phyloP scores from a whole-genome alignment of 2,888 invertebrate species.

The Urechis unicinctus region DNA sequence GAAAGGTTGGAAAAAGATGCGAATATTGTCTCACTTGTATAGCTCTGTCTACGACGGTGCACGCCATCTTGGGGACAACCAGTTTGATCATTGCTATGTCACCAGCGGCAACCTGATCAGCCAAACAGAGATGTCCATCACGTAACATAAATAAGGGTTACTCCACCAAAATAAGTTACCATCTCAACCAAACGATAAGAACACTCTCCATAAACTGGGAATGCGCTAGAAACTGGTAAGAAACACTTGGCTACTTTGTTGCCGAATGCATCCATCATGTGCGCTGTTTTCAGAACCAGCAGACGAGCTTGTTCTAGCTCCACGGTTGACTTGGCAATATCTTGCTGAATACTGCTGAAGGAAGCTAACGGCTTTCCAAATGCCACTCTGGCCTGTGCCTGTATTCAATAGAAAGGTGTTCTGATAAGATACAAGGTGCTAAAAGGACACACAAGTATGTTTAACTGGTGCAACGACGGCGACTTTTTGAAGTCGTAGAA shows the following conservation, averaged over 20 bases:
- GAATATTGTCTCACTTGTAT: conserved; percentile 44
- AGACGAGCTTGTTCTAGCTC: conserved; percentile 52
- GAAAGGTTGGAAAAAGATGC: too few relatives aligned
- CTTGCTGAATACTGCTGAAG: conserved; percentile 50
- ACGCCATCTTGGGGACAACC: conserved; percentile 48
- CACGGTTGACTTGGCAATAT: conserved; percentile 50
- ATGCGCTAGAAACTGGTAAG: background rate
- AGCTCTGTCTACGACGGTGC: conserved; percentile 44
- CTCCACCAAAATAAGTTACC: background rate
- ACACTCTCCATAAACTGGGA: background rate
- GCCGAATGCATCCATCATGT: conserved; percentile 53
- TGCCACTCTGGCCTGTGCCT: conserved; percentile 45
- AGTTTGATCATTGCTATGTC: conserved; percentile 54
- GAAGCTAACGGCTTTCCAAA: conserved; percentile 50
- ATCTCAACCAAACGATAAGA: background rate
- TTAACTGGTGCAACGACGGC: too few relatives aligned
- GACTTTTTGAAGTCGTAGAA: too few relatives aligned
- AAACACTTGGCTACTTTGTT: conserved; percentile 47
- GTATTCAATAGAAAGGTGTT: too few relatives aligned
- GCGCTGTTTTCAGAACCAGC: conserved; percentile 52
- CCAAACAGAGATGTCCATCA: background rate
- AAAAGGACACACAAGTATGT: too few relatives aligned
- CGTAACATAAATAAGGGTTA: background rate
- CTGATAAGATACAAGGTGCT: too few relatives aligned
- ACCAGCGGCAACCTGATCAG: conserved; percentile 41